A percentile compares a stretch with the other conserved stretches of the same genome.
phyloP scores from a whole-genome alignment of 2,888 invertebrate species.

The Eilema caniola region DNA sequence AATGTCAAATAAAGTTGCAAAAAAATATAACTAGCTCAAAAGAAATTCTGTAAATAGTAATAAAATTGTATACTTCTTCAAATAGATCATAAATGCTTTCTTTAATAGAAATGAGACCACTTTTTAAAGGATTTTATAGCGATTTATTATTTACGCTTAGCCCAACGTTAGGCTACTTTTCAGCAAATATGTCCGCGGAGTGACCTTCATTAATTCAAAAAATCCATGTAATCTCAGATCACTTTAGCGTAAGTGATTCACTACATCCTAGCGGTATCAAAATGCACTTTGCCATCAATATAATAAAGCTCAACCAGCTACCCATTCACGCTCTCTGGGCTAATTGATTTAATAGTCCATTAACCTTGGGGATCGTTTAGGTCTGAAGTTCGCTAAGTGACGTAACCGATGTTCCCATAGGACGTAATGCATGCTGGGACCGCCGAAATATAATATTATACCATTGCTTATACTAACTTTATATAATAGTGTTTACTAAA shows the following conservation, averaged over 20 bases:
- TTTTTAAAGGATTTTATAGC: no score
- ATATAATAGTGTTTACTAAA: no score
- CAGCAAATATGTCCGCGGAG: background rate
- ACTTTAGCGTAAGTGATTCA: background rate
- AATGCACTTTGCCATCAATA: conserved; percentile 29
- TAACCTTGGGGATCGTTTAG: conserved; percentile 7
- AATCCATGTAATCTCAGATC: background rate
- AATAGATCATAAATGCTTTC: no score
- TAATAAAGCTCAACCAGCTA: conserved; percentile 28
- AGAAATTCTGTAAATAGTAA: no score
- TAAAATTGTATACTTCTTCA: no score
- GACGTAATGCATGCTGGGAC: background rate
- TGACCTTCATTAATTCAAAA: background rate
- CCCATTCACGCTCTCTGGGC: conserved; percentile 30
- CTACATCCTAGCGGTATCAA: conserved; percentile 7
- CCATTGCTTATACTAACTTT: no score
- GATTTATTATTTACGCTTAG: no score
- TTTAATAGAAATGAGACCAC: no score
- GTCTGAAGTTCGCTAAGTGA: conserved; percentile 13
- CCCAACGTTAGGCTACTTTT: no score
- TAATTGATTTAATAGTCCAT: conserved; percentile 43
- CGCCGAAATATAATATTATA: background rate
- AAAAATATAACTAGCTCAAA: no score
- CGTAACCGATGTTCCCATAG: background rate
- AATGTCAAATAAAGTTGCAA: no score